phyloP scores from a whole-genome alignment of 1,140 invertebrate genomes.

The Pachypeltis micranthus region DNA sequence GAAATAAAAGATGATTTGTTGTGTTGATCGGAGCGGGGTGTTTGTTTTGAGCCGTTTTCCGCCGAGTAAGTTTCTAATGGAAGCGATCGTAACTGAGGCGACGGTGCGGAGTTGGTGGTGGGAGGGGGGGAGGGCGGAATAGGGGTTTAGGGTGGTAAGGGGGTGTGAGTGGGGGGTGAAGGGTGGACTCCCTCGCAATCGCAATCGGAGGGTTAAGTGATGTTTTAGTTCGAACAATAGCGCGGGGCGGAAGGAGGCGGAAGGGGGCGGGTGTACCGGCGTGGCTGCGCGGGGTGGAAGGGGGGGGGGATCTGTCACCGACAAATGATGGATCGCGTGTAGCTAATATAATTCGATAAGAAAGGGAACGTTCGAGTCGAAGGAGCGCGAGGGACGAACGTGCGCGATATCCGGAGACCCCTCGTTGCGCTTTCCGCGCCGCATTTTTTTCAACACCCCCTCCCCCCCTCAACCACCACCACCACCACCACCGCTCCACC shows the following conservation, averaged over 20 bases:
- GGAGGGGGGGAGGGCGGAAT: no score
- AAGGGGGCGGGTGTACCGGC: no score
- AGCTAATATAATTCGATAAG: not conserved
- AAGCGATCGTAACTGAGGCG: no score
- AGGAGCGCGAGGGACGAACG: not conserved
- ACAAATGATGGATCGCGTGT: not conserved
- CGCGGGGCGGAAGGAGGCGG: no score
- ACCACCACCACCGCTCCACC: not conserved
- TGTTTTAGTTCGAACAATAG: not conserved
- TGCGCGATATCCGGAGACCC: not conserved
- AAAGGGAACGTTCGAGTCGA: not conserved
- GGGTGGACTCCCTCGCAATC: no score
- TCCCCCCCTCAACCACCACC: not conserved
- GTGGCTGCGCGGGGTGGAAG: no score
- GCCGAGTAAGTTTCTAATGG: not conserved
- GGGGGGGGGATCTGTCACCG: not conserved
- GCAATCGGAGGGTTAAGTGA: not conserved
- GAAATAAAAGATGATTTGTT: not conserved
- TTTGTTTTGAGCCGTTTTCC: not conserved
- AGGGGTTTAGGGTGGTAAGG: no score
- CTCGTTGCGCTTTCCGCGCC: not conserved
- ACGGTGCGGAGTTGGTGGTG: no score
- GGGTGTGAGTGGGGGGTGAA: no score
- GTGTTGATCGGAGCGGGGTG: not conserved
- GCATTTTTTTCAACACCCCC: not conserved